Evolutionary conservation across 2,113 vertebrate genomes (phyloP).

Genomic region (Aspidoscelis tigris): DNA sequence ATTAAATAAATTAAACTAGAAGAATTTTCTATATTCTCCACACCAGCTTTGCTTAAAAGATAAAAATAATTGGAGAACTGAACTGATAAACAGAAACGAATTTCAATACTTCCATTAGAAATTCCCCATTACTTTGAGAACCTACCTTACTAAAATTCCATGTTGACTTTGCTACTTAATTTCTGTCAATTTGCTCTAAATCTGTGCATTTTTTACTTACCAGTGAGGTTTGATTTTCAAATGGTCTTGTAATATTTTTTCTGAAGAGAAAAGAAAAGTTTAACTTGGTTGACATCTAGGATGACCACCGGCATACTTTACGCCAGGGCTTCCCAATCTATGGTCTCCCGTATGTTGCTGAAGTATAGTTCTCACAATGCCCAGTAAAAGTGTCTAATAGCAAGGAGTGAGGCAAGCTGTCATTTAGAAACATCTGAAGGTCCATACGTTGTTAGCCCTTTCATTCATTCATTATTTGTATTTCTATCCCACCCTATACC

Average conservation of each 20-base stretch:
- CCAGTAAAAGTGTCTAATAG: too few species aligned
- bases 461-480: too few species aligned
- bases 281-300: not conserved
- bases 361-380: too few species aligned
- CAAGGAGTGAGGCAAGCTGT: too few species aligned
- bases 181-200: not conserved
- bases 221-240: conserved; percentile 95
- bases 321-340: too few species aligned
- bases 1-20: not conserved
- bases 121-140: not conserved
- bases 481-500: too few species aligned
- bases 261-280: conserved; percentile 67
- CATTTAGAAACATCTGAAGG: too few species aligned
- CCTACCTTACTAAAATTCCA: not conserved
- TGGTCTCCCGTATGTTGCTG: too few species aligned
- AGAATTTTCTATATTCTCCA: not conserved
- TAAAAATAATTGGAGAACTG: not conserved
- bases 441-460: too few species aligned
- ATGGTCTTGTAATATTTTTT: conserved; percentile 95
- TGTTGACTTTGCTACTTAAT: not conserved
- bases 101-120: not conserved
- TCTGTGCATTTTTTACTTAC: conserved; percentile 72
- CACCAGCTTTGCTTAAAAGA: conserved; percentile 1
- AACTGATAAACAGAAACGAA: not conserved
- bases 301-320: not conserved